These are phyloP conservation scores for Mohoua ochrocephala DNA, from an alignment of 2,113 vertebrate species.

Conservation along the genomic window DNA sequence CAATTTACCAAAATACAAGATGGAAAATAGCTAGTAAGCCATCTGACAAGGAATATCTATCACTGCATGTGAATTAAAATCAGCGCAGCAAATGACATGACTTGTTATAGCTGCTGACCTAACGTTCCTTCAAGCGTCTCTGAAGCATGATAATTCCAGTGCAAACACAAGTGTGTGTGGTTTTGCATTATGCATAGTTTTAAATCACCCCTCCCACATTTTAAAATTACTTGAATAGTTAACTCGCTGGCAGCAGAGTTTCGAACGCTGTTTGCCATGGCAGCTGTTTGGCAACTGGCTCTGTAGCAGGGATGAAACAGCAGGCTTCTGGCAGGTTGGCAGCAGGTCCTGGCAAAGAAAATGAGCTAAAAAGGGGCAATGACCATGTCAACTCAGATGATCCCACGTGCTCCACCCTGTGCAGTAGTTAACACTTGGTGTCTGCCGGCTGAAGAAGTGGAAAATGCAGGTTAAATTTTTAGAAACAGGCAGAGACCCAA, in stretches of 20 bases:
- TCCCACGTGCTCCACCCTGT: background rate
- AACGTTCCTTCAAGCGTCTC: background rate
- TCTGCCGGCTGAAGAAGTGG: background rate
- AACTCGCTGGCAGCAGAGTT: background rate
- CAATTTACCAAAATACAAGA: background rate
- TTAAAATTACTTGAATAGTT: background rate
- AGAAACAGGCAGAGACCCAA: background rate
- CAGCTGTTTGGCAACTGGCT: conserved; percentile 34
- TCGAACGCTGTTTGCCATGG: accelerated
- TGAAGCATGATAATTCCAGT: background rate
- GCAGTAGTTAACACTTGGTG: background rate
- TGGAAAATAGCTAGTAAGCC: background rate
- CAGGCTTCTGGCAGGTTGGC: background rate
- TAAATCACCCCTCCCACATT: background rate
- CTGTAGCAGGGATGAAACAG: background rate
- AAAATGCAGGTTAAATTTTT: background rate
- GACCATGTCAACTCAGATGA: background rate
- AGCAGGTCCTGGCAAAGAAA: background rate
- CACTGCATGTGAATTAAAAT: conserved; percentile 2
- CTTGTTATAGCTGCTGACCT: conserved; percentile 27
- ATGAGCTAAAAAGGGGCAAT: background rate
- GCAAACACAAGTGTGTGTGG: background rate
- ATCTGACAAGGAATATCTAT: conserved; percentile 13
- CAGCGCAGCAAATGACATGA: conserved; percentile 4
- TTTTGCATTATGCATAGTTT: background rate